Base-by-base conservation (phyloP, 2,113 vertebrate genomes). In the Dipodomys stephensi region DNA sequence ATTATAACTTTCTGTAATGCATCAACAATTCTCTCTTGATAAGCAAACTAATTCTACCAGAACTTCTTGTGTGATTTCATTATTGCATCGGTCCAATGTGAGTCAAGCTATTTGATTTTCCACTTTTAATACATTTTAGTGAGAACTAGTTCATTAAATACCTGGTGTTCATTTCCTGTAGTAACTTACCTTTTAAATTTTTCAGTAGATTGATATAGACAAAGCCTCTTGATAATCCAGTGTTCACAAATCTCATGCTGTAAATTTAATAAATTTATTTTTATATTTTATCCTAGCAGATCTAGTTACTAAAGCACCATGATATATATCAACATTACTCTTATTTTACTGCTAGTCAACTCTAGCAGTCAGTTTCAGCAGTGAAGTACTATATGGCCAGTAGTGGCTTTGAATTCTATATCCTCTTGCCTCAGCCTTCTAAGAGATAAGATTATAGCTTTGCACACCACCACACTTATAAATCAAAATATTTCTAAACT, bases 61-160 rank as follows among this genome's bases (percentile, higher is more conserved):
- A 27, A 20, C 53, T 93, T 18, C 62, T 77, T 84, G 0, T 87
- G 7, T 93, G 64, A 23, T 83, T 91, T 92, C 80, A 89, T 87
- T 86, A 62, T 79, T 90, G 76, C 27, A 57, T 82, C 68, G 72
- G 35, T 78, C 7, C 12, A 80, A 22, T 87, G 53, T 57, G 80
- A 88, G 57, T 69, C 19, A 80, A 71, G 44, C n/a, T 72, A 19
- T 76, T 87, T 88, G 20, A 89, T 67, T 87, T 90, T 90, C 18
- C 32, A 84, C 39, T 82, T 64, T 83, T 94, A 83, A 83, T 71
- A 74, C 11, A 64, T 57, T 57, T 49, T 57, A 60, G 6, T 39
- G 25, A 78, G 11, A 85, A 82, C n/a, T 20, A 72, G 35, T 68
- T 82, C n/a, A 27, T 81, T n/a, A 69, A 32, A 53, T 44, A 53